Conservation (phyloP, 2,888 invertebrate genomes). For the Dasypogon diadema region DNA sequence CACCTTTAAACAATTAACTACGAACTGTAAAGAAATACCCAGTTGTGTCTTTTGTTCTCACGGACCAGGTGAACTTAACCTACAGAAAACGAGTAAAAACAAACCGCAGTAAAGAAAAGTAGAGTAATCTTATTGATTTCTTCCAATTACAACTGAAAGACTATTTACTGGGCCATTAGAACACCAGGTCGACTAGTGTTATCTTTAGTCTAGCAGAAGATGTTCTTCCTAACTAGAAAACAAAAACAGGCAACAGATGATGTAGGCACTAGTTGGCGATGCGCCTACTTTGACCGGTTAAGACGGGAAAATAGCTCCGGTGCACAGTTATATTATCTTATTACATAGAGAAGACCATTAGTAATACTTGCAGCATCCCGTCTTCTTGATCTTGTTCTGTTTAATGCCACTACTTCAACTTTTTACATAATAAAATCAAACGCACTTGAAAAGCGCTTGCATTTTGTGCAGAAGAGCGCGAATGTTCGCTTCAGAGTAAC, state of each 20-base stretch:
- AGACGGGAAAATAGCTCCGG: not conserved
- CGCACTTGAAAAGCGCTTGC: not conserved
- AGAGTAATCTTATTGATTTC: not conserved
- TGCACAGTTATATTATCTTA: not conserved
- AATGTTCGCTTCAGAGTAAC: not conserved
- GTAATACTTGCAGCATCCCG: not conserved
- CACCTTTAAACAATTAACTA: too few species aligned
- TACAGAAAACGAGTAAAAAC: too few species aligned
- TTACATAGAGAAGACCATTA: not conserved
- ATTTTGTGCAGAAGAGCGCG: not conserved
- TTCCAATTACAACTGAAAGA: not conserved
- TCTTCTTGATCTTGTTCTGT: not conserved
- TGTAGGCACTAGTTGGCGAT: not conserved
- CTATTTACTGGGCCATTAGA: not conserved
- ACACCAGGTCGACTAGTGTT: not conserved
- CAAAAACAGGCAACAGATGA: not conserved
- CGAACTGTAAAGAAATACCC: too few species aligned
- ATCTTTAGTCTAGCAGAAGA: not conserved
- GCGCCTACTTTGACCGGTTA: not conserved
- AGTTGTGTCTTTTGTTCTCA: too few species aligned
- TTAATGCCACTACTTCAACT: not conserved
- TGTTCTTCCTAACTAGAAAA: not conserved
- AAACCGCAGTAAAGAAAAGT: not conserved
- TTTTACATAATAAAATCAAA: slow-evolving; percentile 40
- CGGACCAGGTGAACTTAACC: too few species aligned